These are phyloP conservation scores for Pristionchus entomophagus DNA, from an alignment of 2,888 invertebrate genomes.

Conservation along the genomic window DNA sequence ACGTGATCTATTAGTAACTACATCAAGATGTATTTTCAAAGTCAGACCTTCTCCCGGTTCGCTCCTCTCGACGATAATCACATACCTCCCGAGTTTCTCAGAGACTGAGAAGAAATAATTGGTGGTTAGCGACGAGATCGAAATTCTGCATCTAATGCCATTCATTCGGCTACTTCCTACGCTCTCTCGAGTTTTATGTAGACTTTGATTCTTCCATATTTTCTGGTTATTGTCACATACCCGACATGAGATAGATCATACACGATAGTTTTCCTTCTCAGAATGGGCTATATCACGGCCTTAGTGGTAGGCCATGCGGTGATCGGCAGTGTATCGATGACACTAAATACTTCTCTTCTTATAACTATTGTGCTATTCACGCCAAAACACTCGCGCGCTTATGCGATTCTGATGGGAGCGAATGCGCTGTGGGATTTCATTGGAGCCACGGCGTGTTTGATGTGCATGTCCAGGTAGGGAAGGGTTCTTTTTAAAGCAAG, in stretches of 20 bases:
- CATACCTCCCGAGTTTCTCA: background rate
- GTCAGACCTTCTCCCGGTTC: background rate
- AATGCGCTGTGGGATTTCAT: background rate
- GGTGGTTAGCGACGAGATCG: background rate
- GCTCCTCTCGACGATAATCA: background rate
- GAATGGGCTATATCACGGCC: background rate
- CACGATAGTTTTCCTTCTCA: background rate
- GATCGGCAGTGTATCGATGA: background rate
- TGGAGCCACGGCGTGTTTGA: background rate
- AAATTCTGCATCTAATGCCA: background rate
- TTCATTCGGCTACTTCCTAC: background rate
- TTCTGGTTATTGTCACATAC: too few relatives aligned
- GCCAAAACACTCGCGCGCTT: background rate
- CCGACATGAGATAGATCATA: too few relatives aligned
- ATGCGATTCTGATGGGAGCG: background rate
- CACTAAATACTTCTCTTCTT: background rate
- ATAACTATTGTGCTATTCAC: background rate
- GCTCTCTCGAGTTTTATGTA: background rate
- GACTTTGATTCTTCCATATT: too few relatives aligned
- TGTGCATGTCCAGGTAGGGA: background rate
- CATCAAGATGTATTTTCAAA: too few relatives aligned
- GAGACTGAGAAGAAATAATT: background rate
- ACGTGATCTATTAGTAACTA: too few relatives aligned
- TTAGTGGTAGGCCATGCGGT: background rate
- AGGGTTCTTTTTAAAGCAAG: background rate